A percentile compares a stretch with the other conserved stretches of the same genome.
phyloP scores from a whole-genome alignment of 2,888 invertebrate species.

The Meteorus colon region DNA sequence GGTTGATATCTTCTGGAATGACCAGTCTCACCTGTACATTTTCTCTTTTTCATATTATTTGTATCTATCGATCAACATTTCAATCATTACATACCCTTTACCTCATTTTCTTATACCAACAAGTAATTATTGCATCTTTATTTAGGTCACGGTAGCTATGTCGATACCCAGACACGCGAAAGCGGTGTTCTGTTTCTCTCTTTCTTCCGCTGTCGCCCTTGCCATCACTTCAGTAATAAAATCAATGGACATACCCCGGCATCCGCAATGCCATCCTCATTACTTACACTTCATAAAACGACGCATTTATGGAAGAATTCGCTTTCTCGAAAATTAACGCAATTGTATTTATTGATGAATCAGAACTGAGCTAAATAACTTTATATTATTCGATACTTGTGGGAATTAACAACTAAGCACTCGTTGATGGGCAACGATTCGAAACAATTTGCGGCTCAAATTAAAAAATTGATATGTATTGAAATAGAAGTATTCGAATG shows the following conservation, averaged over 20 bases:
- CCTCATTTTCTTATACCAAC: neutral
- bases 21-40: neutral
- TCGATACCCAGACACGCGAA: slow-evolving; percentile 24
- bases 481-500: slow-evolving; percentile 20
- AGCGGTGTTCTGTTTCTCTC: neutral
- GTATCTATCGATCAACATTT: slow-evolving; percentile 4
- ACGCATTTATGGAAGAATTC: slow-evolving; percentile 54
- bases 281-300: neutral
- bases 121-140: slow-evolving; percentile 28
- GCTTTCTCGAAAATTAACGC: slow-evolving; percentile 58
- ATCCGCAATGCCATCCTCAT: neutral
- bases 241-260: neutral
- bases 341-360: slow-evolving; percentile 15
- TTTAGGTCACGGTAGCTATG: slow-evolving; percentile 36
- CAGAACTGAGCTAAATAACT: neutral
- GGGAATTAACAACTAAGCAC: slow-evolving; percentile 8
- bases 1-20: slow-evolving; percentile 7
- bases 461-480: slow-evolving; percentile 6
- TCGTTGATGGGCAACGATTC: slow-evolving; percentile 15
- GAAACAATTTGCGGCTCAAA: slow-evolving; percentile 8
- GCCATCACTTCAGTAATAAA: slow-evolving; percentile 1
- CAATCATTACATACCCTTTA: slow-evolving; percentile 1
- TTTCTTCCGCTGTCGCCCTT: neutral
- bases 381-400: slow-evolving; percentile 20
- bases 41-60: slow-evolving; percentile 4